These are phyloP conservation scores for Phortica magna DNA, from an alignment of 2,888 invertebrate species.

Conservation along the genomic window DNA sequence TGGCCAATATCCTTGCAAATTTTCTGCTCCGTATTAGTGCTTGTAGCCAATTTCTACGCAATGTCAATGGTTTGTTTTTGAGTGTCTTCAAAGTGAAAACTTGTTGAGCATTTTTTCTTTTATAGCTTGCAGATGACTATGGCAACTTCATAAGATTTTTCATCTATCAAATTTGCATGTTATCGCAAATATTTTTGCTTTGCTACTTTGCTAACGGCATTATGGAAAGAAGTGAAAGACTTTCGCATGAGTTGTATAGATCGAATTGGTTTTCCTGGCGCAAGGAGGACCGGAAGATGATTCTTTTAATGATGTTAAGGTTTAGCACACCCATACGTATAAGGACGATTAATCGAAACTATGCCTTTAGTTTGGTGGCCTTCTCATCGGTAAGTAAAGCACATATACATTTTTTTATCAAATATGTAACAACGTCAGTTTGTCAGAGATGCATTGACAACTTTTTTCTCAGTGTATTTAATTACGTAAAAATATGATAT, in stretches of 20 bases:
- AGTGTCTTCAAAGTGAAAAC: not conserved
- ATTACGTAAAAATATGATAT: not conserved
- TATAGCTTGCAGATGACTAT: constrained; percentile 52
- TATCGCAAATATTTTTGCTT: constrained; percentile 62
- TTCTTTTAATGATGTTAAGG: constrained; percentile 59
- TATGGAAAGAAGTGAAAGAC: constrained; percentile 52
- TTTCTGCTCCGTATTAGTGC: constrained; percentile 66
- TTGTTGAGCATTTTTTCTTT: not conserved
- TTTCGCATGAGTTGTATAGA: constrained; percentile 59
- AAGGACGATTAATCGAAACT: constrained; percentile 57
- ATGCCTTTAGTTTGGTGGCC: constrained; percentile 57
- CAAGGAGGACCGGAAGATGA: constrained; percentile 52
- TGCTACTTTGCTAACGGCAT: constrained; percentile 65
- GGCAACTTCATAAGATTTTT: constrained; percentile 51
- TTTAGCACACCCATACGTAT: constrained; percentile 55
- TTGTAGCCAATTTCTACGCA: constrained; percentile 70
- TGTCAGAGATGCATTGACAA: not conserved
- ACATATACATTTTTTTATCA: not conserved
- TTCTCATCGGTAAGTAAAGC: constrained; percentile 62
- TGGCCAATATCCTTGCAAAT: constrained; percentile 70
- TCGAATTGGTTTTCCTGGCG: constrained; percentile 60
- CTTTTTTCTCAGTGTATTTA: not conserved
- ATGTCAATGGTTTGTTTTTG: constrained; percentile 63
- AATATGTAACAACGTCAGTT: not conserved
- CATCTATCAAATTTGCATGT: constrained; percentile 61